These are phyloP conservation scores for Epizoanthus illoricatus DNA, from an alignment of 92 coral and sea anemone species.

Conservation along the genomic window DNA sequence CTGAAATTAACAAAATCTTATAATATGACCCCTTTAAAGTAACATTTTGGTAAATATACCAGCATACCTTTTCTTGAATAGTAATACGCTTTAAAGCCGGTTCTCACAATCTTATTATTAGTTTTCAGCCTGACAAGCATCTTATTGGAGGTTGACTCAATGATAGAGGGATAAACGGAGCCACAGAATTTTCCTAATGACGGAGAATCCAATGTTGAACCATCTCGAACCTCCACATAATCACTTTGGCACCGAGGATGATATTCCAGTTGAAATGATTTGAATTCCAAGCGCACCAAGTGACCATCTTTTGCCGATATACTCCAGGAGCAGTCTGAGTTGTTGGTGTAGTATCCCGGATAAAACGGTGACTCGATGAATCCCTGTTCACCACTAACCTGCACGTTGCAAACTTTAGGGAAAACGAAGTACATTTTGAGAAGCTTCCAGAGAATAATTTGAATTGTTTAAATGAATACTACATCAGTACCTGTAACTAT, in stretches of 20 bases:
- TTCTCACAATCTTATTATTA: conserved; percentile 25
- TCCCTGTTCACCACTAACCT: conserved; percentile 45
- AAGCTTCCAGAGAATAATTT: no score
- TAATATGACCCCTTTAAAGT: no score
- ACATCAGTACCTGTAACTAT: no score
- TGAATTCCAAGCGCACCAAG: conserved; percentile 66
- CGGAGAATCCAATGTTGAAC: conserved; percentile 1
- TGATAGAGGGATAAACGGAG: conserved; percentile 41
- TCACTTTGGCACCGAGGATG: conserved; percentile 62
- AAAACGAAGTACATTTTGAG: neutral
- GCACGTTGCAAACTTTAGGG: conserved; percentile 32
- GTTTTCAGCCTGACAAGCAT: conserved; percentile 56
- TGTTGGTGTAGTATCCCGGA: conserved; percentile 67
- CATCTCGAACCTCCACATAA: conserved; percentile 66
- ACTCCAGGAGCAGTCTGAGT: conserved; percentile 58
- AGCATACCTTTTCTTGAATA: conserved; percentile 29
- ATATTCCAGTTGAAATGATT: conserved; percentile 48
- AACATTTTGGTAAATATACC: no score
- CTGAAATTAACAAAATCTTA: no score
- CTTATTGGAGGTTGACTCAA: conserved; percentile 49
- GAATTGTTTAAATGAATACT: no score
- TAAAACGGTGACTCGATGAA: conserved; percentile 68
- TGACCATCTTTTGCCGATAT: conserved; percentile 52
- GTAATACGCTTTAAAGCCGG: conserved; percentile 65
- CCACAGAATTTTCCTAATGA: conserved; percentile 73